Base-by-base conservation (phyloP, 2,113 vertebrate genomes). In the Oenanthe oenanthe region DNA sequence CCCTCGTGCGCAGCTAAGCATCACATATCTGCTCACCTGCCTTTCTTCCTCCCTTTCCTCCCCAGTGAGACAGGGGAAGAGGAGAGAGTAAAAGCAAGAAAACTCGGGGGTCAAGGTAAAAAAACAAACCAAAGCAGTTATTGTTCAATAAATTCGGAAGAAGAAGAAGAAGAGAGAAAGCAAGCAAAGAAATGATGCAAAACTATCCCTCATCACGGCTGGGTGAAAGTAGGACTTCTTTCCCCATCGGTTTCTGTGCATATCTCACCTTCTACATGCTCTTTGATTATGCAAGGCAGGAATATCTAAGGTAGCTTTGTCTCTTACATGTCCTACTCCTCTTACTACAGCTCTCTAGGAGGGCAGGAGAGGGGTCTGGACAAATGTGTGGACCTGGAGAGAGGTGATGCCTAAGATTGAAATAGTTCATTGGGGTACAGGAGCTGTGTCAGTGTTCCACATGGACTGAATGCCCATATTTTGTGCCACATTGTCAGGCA, bases 321-420 rank as follows among this genome's bases (percentile, higher is more conserved):
- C 31, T 76, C 42, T 68, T 28, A 19, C 1, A 2, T 58, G 12
- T 76, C 4, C 2, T 66, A 36, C 0, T 1, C 7, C 13, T 72
- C 38, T 68, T n/a, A 43, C 26, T 47, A 34, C n/a, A 73, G 60
- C 20, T 70, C 38, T 54, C 29, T 34, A 58, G 38, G 32, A 51
- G 20, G n/a, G 11, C 18, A 45, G 31, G 18, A 88, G 58, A 68
- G 48, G 34, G 7, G 10, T 84, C 72, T 60, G 28, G 21, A 53
- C 9, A 36, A 53, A 76, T 0, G 0, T 29, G 5, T 63, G 34
- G 42, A 17, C 66, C 6, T 63, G 36, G n/a, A 67, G 21, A 60
- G 24, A 42, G 26, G 28, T 47, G 13, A 48, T 42, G 31, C 9
- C 17, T 31, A 34, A 54, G 24, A 75, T 13, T 15, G 73, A 77